These are phyloP conservation scores for Chloropsis hardwickii DNA, from an alignment of 2,113 vertebrate species.

Conservation along the genomic window DNA sequence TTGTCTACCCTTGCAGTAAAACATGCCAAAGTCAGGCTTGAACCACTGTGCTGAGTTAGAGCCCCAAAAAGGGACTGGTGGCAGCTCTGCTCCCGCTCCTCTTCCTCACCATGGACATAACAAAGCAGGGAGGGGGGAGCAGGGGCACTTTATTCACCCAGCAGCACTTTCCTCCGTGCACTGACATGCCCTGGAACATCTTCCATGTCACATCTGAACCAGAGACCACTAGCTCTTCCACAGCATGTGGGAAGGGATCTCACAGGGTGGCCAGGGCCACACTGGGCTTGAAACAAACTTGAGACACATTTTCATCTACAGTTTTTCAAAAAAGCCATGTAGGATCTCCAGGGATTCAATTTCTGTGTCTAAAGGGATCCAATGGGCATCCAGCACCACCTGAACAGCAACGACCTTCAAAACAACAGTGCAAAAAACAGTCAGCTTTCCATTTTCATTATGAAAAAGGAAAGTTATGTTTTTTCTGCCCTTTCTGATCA, in stretches of 20 bases:
- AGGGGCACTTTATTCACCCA: background rate
- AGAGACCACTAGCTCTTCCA: background rate
- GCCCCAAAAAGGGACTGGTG: slow-evolving; percentile 16
- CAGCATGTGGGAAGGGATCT: background rate
- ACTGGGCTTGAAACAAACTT: background rate
- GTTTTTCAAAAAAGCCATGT: background rate
- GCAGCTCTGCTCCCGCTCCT: slow-evolving; percentile 16
- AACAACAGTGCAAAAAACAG: background rate
- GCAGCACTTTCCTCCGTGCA: background rate
- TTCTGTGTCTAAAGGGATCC: background rate
- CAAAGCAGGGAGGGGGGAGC: background rate
- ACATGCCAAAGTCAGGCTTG: slow-evolving; percentile 46
- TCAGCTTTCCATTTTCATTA: background rate
- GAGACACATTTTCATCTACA: background rate
- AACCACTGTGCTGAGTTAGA: slow-evolving; percentile 50
- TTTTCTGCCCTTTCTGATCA: background rate
- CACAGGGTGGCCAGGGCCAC: background rate
- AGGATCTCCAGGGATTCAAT: background rate
- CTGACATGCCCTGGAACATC: background rate
- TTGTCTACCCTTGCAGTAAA: background rate
- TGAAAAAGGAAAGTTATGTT: background rate
- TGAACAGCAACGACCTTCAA: background rate
- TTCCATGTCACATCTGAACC: accelerated
- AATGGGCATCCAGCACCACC: background rate
- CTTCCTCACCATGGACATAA: slow-evolving; percentile 14